Percentiles rank a stretch among this genome's conserved stretches.
These are phyloP conservation scores for Chloroclysta siterata DNA, from an alignment of 2,888 invertebrate genomes.

Conservation along the genomic window DNA sequence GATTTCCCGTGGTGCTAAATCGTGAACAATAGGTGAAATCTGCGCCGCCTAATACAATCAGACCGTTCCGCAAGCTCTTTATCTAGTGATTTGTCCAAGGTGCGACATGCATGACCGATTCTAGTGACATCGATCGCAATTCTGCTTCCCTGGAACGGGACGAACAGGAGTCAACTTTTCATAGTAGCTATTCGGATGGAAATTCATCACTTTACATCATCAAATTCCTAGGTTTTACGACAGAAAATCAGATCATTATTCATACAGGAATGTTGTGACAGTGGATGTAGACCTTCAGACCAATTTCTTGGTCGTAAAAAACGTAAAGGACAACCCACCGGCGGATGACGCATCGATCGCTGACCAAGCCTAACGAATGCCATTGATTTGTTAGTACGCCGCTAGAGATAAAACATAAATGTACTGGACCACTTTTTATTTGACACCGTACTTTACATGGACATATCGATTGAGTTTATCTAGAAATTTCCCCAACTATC, in stretches of 20 bases:
- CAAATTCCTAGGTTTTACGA: constrained; percentile 32
- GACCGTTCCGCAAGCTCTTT: constrained; percentile 59
- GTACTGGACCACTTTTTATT: constrained; percentile 49
- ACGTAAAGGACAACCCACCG: constrained; percentile 84
- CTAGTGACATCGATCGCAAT: constrained; percentile 76
- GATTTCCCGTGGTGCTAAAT: constrained; percentile 57
- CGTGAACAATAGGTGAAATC: constrained; percentile 78
- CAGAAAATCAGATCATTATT: constrained; percentile 42
- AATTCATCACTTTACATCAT: constrained; percentile 39
- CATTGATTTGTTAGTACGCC: constrained; percentile 72
- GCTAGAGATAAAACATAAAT: constrained; percentile 56
- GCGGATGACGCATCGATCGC: constrained; percentile 87
- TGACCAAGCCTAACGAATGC: constrained; percentile 84
- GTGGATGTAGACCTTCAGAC: constrained; percentile 42
- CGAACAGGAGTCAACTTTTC: constrained; percentile 55
- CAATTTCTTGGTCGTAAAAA: constrained; percentile 59
- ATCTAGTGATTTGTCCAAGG: constrained; percentile 57
- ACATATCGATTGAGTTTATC: constrained; percentile 49
- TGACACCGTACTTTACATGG: constrained; percentile 38
- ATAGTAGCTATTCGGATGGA: constrained; percentile 33
- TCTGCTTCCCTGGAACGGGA: constrained; percentile 56
- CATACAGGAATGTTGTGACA: constrained; percentile 32
- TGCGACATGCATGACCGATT: constrained; percentile 75
- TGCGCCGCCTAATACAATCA: constrained; percentile 54
- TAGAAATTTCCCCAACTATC: constrained; percentile 67